phyloP scores from a whole-genome alignment of 2,113 vertebrate species.

The Pygoscelis adeliae region DNA sequence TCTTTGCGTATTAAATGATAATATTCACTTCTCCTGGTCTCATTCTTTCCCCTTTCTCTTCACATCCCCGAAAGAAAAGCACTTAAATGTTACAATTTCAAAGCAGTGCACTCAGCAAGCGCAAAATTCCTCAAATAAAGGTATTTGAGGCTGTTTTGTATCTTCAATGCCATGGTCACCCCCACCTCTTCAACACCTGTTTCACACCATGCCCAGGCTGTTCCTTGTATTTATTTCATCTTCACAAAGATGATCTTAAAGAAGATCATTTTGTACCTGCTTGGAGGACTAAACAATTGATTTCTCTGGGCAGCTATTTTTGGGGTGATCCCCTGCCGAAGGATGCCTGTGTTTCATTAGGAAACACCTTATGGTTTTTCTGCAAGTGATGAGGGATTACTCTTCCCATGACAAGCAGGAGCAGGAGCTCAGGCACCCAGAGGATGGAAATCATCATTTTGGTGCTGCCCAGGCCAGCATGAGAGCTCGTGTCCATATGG shows the following conservation, averaged over 20 bases:
- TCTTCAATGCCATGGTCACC: not conserved
- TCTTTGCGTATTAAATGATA: not conserved
- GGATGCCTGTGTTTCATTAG: not conserved
- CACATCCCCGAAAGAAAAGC: not conserved
- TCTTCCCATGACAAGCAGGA: not conserved
- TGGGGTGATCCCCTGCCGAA: not conserved
- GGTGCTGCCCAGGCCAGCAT: not conserved
- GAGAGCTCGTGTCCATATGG: accelerated
- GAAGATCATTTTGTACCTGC: not conserved
- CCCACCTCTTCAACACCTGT: not conserved
- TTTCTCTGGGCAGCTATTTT: not conserved
- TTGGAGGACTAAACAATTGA: not conserved
- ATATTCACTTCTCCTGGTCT: not conserved
- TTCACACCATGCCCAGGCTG: not conserved
- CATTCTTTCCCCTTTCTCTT: not conserved
- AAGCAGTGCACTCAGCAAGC: not conserved
- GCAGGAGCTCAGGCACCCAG: not conserved
- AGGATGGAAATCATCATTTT: not conserved
- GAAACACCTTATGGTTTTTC: not conserved
- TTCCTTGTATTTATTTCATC: not conserved
- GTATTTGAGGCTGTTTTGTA: not conserved
- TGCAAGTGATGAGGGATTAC: accelerated
- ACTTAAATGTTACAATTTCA: not conserved
- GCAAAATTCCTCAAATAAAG: not conserved
- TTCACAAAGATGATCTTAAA: not conserved